Conservation (phyloP, 2,797 vertebrate genomes). For the Otolemur crassicaudatus region DNA sequence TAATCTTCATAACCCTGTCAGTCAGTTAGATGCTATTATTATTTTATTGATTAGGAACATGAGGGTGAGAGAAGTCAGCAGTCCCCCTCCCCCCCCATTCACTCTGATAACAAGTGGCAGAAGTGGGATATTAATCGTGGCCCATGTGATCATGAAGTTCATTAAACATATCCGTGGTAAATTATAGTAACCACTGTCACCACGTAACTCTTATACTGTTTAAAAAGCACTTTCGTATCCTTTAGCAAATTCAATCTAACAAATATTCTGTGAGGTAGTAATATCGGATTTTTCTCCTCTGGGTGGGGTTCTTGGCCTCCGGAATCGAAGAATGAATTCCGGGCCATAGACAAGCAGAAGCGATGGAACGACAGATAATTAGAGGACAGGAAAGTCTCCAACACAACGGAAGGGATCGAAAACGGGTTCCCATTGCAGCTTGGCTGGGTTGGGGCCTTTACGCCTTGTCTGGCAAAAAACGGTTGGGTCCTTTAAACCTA, state of each 20-base stretch:
- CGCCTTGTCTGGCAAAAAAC: too few species aligned
- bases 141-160: not conserved
- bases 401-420: too few species aligned
- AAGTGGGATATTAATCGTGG: not conserved
- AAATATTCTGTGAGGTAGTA: not conserved
- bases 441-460: too few species aligned
- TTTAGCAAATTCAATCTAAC: not conserved
- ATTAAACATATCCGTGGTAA: not conserved
- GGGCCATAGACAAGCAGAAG: too few species aligned
- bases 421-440: too few species aligned
- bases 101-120: not conserved
- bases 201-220: not conserved
- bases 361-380: too few species aligned
- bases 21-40: not conserved
- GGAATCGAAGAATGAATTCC: too few species aligned
- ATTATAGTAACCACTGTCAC: not conserved
- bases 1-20: not conserved
- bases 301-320: too few species aligned
- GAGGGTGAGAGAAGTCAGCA: not conserved
- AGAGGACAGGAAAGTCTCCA: too few species aligned
- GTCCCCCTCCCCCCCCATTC: not conserved
- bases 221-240: not conserved
- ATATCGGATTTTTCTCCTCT: too few species aligned
- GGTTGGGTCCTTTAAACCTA: too few species aligned
- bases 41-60: conserved; percentile 3